These are phyloP conservation scores for Choloepus hoffmanni DNA, from an alignment of 2,113 vertebrate genomes.

Conservation along the genomic window DNA sequence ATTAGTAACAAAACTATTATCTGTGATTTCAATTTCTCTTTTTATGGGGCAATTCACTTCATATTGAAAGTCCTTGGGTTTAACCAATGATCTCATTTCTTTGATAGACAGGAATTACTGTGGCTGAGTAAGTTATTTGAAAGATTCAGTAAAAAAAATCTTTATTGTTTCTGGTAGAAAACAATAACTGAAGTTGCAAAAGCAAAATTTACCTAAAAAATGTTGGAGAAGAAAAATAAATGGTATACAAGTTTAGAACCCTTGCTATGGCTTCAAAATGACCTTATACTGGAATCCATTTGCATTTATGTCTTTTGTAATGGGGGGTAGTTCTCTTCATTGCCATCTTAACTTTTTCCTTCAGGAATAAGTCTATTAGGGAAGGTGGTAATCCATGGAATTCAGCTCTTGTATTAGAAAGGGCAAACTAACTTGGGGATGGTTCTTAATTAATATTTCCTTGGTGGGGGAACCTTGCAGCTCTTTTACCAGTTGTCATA, in stretches of 20 bases:
- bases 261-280: conserved; percentile 19
- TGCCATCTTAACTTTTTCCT: conserved; percentile 3
- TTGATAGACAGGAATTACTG: background rate
- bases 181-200: background rate
- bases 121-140: background rate
- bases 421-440: conserved; percentile 5
- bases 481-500: background rate
- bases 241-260: background rate
- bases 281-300: conserved; percentile 22
- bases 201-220: background rate
- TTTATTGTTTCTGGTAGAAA: background rate
- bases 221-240: background rate
- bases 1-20: conserved; percentile 15
- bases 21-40: background rate
- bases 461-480: conserved; percentile 33
- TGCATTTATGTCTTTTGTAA: conserved; percentile 50
- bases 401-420: background rate
- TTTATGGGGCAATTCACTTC: conserved; percentile 41
- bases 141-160: conserved; percentile 11
- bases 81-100: background rate
- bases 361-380: background rate
- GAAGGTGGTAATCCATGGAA: conserved; percentile 28
- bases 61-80: background rate
- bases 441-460: conserved; percentile 16
- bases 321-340: background rate